Base-by-base conservation (phyloP, 2,113 vertebrate genomes). In the Xiphorhynchus elegans region DNA sequence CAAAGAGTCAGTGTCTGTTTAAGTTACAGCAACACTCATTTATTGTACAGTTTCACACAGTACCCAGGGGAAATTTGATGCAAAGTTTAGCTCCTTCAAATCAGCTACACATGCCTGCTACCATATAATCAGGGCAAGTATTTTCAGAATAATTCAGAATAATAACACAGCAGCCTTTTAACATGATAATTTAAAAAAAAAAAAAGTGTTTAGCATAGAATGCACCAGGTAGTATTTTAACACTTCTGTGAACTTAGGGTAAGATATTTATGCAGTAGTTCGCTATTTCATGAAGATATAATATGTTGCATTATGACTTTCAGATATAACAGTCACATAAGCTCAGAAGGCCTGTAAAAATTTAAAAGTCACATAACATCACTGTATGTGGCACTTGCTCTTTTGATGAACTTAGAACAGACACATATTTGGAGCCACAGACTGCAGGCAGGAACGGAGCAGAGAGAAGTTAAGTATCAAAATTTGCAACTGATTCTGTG, bases 41-140 rank as follows among this genome's bases (percentile, higher is more conserved):
- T 95, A 94, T 37, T 93, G 64, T 89, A 78, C 49, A 66, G 96
- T 94, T 96, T 93, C 82, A 72, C 69, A 80, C 39, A 40, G 60
- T 40, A 68, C 94, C 44, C 88, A 62, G 64, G 86, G 94, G 97
- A 96, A 83, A 93, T 89, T 19, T 40, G 69, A 90, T 50, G 73
- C 77, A 89, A 91, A 89, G 64, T 79, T 88, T 82, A 74, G 70
- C 82, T 95, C 73, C 69, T 93, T 86, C 21, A 24, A 31, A 78
- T 78, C 84, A 81, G 29, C 62, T 90, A 35, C 52, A 78, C 46
- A 39, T 89, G 68, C 60, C 69, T 95, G 33, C 55, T 72, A 12
- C 77, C 78, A 58, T 62, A 52, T 84, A 89, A 92, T 92, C 53
- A 81, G 40, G 47, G 52, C 1, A 14, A 87, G 25, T 69, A 31